Percentiles rank a stretch among this genome's conserved stretches.
Conservation (phyloP, 2,888 invertebrate species). For the Azorinus chamasolen region DNA sequence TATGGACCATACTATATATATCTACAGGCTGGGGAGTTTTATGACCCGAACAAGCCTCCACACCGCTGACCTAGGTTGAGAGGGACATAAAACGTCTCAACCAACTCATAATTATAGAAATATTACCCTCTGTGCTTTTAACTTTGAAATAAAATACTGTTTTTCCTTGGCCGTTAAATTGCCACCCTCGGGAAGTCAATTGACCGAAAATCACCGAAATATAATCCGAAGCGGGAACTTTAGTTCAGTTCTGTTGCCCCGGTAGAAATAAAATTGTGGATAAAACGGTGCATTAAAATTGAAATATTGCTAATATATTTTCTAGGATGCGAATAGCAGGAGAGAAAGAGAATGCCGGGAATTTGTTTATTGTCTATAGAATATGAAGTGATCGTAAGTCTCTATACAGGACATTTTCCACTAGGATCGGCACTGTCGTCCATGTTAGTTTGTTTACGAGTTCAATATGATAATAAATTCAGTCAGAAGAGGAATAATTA, state of each 20-base stretch:
- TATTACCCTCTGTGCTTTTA: conserved; percentile 70
- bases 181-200: conserved; percentile 59
- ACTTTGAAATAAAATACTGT: conserved; percentile 65
- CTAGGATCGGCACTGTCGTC: background rate
- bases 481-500: conserved; percentile 43
- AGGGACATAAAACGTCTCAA: conserved; percentile 65
- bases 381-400: conserved; percentile 18
- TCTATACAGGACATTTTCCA: background rate
- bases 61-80: conserved; percentile 55
- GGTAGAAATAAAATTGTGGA: conserved; percentile 5
- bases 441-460: conserved; percentile 38
- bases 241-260: background rate
- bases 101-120: conserved; percentile 75
- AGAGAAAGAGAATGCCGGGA: background rate
- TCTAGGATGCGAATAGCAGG: conserved; percentile 10
- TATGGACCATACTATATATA: conserved; percentile 44
- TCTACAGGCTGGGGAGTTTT: conserved; percentile 63
- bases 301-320: conserved; percentile 49
- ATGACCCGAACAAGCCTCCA: conserved; percentile 64
- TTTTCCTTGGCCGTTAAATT: conserved; percentile 59
- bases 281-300: conserved; percentile 34
- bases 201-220: conserved; percentile 66
- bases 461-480: conserved; percentile 39
- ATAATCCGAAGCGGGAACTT: conserved; percentile 34
- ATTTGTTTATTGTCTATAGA: conserved; percentile 25